Conservation (phyloP, 37 sponge, comb jelly and placozoan genomes). For the Aphrocallistes beatrix region DNA sequence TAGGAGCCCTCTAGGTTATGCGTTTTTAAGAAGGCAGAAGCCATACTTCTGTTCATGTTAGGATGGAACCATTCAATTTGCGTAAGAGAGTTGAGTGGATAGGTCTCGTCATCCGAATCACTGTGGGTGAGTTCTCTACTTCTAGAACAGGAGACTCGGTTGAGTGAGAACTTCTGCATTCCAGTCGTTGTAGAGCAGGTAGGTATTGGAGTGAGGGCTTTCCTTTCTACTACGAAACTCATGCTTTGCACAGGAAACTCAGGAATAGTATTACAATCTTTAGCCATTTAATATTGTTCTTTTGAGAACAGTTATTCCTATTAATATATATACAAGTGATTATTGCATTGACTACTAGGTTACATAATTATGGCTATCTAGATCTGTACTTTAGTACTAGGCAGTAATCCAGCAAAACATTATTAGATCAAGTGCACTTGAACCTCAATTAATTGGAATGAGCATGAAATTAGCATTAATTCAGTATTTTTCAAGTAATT, state of each 20-base stretch:
- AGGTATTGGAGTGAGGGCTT: neutral
- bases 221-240: neutral
- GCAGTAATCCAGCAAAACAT: too few species aligned
- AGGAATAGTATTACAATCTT: neutral
- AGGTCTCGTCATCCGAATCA: neutral
- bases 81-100: neutral
- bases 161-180: neutral
- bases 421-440: too few species aligned
- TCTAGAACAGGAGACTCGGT: neutral
- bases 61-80: slow-evolving; percentile 17
- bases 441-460: too few species aligned
- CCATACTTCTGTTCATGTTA: neutral
- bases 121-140: neutral
- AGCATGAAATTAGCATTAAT: too few species aligned
- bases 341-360: neutral
- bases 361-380: too few species aligned
- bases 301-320: neutral
- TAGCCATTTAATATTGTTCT: neutral
- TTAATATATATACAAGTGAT: neutral
- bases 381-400: too few species aligned
- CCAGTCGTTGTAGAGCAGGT: neutral
- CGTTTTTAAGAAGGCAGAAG: neutral
- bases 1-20: neutral
- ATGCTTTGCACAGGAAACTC: neutral
- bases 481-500: too few species aligned